Evolutionary conservation across 2,113 vertebrate species (phyloP).

Genomic region (Psettodes erumei): DNA sequence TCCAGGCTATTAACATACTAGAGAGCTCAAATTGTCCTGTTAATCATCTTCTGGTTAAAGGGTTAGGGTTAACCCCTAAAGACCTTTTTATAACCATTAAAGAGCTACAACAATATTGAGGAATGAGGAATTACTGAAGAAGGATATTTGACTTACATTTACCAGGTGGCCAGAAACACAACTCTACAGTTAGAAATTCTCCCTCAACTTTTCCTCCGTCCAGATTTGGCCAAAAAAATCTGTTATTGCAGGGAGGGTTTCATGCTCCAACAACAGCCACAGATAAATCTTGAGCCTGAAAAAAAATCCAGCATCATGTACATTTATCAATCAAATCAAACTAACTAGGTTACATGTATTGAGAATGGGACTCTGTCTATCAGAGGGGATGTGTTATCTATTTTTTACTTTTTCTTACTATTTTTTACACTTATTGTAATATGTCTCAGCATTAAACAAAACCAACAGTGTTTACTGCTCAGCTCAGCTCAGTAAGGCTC

Average conservation of each 20-base stretch:
- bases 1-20: neutral
- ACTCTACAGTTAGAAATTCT: neutral
- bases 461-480: slow-evolving; percentile 43
- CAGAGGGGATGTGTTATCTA: too few relatives aligned
- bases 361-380: too few relatives aligned
- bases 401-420: too few relatives aligned
- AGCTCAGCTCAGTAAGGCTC: slow-evolving; percentile 12
- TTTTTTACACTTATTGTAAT: slow-evolving; percentile 8
- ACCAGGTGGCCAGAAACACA: too few relatives aligned
- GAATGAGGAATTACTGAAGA: too few relatives aligned
- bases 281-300: neutral
- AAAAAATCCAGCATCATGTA: neutral
- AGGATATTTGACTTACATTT: neutral
- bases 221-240: neutral
- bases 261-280: neutral
- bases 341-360: neutral
- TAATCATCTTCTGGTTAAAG: neutral
- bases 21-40: neutral
- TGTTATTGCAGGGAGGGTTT: neutral
- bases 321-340: neutral
- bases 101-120: too few relatives aligned
- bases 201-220: neutral
- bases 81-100: too few relatives aligned
- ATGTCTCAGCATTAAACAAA: slow-evolving; percentile 41
- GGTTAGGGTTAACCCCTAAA: too few relatives aligned